A percentile compares a stretch with the other conserved stretches of the same genome.
Conservation (phyloP, 2,888 invertebrate species). For the Cabera pusaria region DNA sequence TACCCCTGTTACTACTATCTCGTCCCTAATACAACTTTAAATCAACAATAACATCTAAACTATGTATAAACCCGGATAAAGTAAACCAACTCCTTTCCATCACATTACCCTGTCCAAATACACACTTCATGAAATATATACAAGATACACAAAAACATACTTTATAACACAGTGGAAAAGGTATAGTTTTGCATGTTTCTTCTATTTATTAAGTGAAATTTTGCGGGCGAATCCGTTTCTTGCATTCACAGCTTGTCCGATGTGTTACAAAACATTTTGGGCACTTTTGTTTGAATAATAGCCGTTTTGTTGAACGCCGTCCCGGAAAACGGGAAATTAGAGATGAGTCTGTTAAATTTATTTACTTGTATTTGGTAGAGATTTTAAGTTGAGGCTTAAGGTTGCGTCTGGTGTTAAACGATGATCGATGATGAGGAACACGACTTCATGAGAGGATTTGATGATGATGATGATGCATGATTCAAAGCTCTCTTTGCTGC, state of each 20-base stretch:
- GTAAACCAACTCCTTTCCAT: constrained; percentile 30
- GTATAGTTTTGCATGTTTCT: constrained; percentile 1
- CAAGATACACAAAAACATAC: not conserved
- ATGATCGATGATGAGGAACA: too few species aligned
- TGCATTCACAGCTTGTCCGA: constrained; percentile 36
- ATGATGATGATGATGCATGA: constrained; percentile 19
- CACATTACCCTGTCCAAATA: constrained; percentile 37
- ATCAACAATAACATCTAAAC: constrained; percentile 22
- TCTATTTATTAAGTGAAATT: constrained; percentile 7
- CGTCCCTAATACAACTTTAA: constrained; percentile 20
- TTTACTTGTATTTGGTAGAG: too few species aligned
- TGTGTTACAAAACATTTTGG: constrained; percentile 34
- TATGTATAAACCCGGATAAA: constrained; percentile 18
- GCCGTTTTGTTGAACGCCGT: constrained; percentile 33
- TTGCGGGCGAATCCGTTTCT: constrained; percentile 26
- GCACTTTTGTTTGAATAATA: constrained; percentile 36
- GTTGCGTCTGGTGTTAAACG: too few species aligned
- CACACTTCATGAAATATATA: constrained; percentile 15
- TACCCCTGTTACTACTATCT: too few species aligned
- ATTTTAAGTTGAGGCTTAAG: too few species aligned
- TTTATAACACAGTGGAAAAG: not conserved
- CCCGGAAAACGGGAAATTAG: constrained; percentile 38
- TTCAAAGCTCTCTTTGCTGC: too few species aligned
- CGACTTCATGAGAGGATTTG: too few species aligned
- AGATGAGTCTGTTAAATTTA: constrained; percentile 21